A percentile compares a stretch with the other conserved stretches of the same genome.
These are phyloP conservation scores for Sphenopsis melanotis DNA, from an alignment of 2,797 vertebrate species.

Conservation along the genomic window DNA sequence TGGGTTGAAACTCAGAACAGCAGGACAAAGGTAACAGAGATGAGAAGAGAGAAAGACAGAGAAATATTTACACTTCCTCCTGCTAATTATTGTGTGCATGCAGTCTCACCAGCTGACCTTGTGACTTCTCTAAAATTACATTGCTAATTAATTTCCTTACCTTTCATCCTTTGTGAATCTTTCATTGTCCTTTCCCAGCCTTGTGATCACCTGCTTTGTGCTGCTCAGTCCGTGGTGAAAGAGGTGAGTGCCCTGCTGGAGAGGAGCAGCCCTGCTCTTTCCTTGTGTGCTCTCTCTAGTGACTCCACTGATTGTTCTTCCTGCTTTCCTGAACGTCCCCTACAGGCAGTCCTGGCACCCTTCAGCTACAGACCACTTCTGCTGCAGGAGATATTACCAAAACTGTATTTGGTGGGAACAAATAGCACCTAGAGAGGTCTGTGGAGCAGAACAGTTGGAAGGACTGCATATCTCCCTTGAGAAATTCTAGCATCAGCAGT, in stretches of 20 bases:
- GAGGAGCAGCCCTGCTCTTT: background rate
- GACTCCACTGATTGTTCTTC: background rate
- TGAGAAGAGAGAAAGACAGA: background rate
- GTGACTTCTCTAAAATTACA: constrained; percentile 2
- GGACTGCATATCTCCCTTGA: background rate
- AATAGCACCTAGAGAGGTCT: rapidly evolving
- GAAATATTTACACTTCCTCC: background rate
- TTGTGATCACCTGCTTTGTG: background rate
- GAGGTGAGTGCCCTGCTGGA: background rate
- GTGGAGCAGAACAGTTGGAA: background rate
- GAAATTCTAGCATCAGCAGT: background rate
- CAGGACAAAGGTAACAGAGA: background rate
- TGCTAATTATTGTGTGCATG: background rate
- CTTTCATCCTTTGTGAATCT: constrained; percentile 24
- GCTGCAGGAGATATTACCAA: background rate
- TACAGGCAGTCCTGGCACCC: background rate
- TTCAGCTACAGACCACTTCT: background rate
- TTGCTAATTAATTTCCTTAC: constrained; percentile 36
- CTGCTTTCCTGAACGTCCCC: background rate
- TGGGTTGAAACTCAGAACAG: background rate
- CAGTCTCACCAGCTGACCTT: background rate
- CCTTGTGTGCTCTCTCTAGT: background rate
- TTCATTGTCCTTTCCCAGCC: background rate
- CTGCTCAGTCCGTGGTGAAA: background rate
- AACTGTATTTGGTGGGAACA: background rate